Percentiles rank a stretch among this genome's conserved stretches.
phyloP scores from a whole-genome alignment of 2,888 invertebrate species.

The Pammene fasciana region DNA sequence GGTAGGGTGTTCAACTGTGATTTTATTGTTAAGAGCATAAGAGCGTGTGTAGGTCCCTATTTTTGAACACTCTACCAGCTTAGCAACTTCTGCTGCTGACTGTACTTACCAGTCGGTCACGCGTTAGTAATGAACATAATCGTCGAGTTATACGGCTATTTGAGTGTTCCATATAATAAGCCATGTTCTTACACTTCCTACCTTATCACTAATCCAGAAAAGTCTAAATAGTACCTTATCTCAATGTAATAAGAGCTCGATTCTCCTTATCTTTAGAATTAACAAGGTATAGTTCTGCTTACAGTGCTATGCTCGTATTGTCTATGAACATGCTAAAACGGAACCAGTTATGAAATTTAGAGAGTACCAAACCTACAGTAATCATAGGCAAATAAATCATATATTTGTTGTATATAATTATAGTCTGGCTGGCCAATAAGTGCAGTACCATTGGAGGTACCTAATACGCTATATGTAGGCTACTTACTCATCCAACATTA shows the following conservation, averaged over 20 bases:
- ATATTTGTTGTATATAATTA: too few relatives aligned
- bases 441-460: too few relatives aligned
- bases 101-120: conserved; percentile 38
- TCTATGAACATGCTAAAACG: conserved; percentile 15
- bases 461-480: too few relatives aligned
- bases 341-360: neutral
- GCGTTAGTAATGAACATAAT: conserved; percentile 44
- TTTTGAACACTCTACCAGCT: too few relatives aligned
- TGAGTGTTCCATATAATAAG: conserved; percentile 33
- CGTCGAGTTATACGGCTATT: conserved; percentile 35
- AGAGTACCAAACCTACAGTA: neutral
- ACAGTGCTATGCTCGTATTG: conserved; percentile 23
- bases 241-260: neutral
- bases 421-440: too few relatives aligned
- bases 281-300: conserved; percentile 23
- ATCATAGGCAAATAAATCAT: neutral
- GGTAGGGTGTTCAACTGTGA: too few relatives aligned
- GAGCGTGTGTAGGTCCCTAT: too few relatives aligned
- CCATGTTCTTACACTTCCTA: neutral
- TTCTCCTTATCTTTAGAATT: neutral
- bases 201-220: neutral
- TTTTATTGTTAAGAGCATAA: too few relatives aligned
- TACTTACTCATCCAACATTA: too few relatives aligned
- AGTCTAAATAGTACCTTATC: neutral
- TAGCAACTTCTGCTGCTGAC: too few relatives aligned